Evolutionary conservation across 2,797 vertebrate genomes (phyloP), one percentile per base, ranked within the genome.

Genomic region (Eospalax fontanierii): DNA sequence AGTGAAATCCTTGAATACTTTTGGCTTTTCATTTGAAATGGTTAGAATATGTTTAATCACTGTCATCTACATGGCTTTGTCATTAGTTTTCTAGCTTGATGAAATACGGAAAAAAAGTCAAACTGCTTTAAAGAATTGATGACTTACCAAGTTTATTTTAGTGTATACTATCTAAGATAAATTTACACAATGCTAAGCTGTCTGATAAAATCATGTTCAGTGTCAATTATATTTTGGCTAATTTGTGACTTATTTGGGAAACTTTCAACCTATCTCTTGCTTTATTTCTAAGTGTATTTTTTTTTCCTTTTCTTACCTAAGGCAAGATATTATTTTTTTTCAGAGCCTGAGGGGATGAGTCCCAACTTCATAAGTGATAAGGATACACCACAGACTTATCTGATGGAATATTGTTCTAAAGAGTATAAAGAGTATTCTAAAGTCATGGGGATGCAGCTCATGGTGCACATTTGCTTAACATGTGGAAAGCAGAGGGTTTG

Each of bases 41-140:
- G 24, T 93, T 95, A 87, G 79, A 94, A 46, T 71, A 22, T 84
- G 26, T 83, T 63, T 61, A 84, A 61, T 81, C 33, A 84, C 3
- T 71, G 15, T 54, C 16, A 9, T 91, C 57, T 22, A 21, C 1
- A 75, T 40, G 65, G 38, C 35, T 91, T 91, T 82, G 14, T 26
- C 6, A 43, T 43, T 84, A 59, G n/a, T 78, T 95, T 65, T 89
- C 66, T 28, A 66, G 33, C 7, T 63, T 68, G 28, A 89, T 40
- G 22, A 15, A 88, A 50, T 54, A 66, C 57, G 90, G n/a, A 18
- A 71, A 85, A n/a, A 68, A 88, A 70, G 16, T 79, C 28, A 91
- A 28, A 40, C 3, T 4, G 21, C 65, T 75, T 82, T 88, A 74
- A 46, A 88, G 59, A 83, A 59, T 73, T 71, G 65, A 1, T 74